Percentiles rank a stretch among this genome's conserved stretches.
phyloP scores from a whole-genome alignment of 1,140 invertebrate species.

The Hyposmocoma kahamanoa region DNA sequence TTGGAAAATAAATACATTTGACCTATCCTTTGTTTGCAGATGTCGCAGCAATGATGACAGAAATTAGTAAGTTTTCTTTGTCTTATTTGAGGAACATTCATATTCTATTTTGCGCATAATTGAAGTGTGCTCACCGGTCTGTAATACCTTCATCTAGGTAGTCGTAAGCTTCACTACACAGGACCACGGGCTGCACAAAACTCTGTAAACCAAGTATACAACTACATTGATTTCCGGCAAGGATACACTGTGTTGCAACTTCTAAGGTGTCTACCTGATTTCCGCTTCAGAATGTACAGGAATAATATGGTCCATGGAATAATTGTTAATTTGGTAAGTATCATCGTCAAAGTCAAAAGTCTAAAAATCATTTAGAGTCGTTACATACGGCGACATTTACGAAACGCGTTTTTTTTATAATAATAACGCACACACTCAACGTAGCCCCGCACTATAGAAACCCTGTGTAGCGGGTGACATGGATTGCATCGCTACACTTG shows the following conservation, averaged over 20 bases:
- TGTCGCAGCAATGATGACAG: conserved; percentile 25
- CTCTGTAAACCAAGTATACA: conserved; percentile 23
- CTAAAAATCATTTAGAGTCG: too few relatives aligned
- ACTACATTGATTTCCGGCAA: conserved; percentile 38
- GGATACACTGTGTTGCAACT: conserved; percentile 41
- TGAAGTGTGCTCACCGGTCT: not conserved
- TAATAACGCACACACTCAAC: too few relatives aligned
- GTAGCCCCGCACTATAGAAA: too few relatives aligned
- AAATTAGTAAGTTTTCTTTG: conserved; percentile 33
- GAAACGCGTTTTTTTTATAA: too few relatives aligned
- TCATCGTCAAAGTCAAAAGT: too few relatives aligned
- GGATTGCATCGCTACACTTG: too few relatives aligned
- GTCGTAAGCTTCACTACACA: conserved; percentile 44
- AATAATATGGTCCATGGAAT: conserved; percentile 44
- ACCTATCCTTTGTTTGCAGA: conserved; percentile 43
- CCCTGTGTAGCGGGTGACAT: too few relatives aligned
- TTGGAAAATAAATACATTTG: too few relatives aligned
- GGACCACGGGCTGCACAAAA: conserved; percentile 31
- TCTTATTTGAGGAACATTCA: not conserved
- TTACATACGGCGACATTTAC: too few relatives aligned
- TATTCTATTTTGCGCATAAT: not conserved
- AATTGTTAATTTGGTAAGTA: conserved; percentile 31
- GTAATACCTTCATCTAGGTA: conserved; percentile 16
- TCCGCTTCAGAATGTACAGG: conserved; percentile 39
- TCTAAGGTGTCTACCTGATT: conserved; percentile 38